These are phyloP conservation scores for Poecilia velifera DNA, from an alignment of 2,797 vertebrate species.

Conservation along the genomic window DNA sequence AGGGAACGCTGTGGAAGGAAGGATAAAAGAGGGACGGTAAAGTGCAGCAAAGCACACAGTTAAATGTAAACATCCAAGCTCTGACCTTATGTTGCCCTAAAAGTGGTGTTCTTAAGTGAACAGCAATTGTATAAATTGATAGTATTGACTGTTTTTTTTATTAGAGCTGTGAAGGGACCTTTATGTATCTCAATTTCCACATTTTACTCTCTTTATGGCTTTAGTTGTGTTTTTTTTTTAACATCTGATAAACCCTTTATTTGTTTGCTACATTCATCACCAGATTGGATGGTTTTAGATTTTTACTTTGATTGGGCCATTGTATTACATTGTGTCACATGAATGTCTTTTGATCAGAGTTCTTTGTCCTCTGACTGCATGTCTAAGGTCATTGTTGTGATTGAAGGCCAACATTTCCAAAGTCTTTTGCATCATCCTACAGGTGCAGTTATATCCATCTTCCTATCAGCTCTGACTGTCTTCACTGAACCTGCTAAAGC, in stretches of 20 bases:
- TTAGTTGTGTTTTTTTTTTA: neutral
- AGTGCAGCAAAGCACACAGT: slow-evolving; percentile 21
- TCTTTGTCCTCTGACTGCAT: neutral
- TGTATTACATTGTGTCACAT: neutral
- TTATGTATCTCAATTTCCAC: slow-evolving; percentile 18
- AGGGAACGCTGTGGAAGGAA: slow-evolving; percentile 6
- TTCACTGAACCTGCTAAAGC: neutral
- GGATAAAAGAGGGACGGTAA: neutral
- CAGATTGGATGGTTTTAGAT: neutral
- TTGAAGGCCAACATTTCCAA: neutral
- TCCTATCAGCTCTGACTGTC: neutral
- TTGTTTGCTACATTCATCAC: neutral
- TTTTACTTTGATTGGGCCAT: neutral
- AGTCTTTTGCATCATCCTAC: neutral
- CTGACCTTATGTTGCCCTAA: slow-evolving; percentile 87
- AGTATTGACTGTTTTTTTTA: slow-evolving; percentile 89
- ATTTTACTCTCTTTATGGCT: neutral
- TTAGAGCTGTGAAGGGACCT: slow-evolving; percentile 79
- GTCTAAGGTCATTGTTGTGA: neutral
- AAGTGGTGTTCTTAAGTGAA: slow-evolving; percentile 91
- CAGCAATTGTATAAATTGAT: slow-evolving; percentile 92
- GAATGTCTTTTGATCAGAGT: neutral
- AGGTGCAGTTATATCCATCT: neutral
- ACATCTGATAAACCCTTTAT: neutral
- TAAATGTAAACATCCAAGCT: slow-evolving; percentile 70